A percentile compares a stretch with the other conserved stretches of the same genome.
phyloP scores from a whole-genome alignment of 92 coral and sea anemone genomes.

The Desmophyllum pertusum region DNA sequence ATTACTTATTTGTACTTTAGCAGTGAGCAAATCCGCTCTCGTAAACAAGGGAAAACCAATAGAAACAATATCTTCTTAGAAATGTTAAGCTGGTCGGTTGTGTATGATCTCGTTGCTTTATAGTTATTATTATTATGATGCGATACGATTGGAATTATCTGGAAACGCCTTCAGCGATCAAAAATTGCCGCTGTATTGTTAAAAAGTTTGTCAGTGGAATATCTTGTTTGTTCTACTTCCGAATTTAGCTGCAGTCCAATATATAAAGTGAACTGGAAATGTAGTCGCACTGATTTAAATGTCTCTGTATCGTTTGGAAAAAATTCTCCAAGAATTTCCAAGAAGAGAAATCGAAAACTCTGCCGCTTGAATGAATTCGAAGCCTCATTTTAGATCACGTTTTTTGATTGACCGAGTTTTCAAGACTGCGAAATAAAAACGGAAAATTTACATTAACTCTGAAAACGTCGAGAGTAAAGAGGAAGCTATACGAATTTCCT shows the following conservation, averaged over 20 bases:
- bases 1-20: neutral
- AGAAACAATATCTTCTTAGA: constrained; percentile 10
- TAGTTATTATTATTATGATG: neutral
- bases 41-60: neutral
- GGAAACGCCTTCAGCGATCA: constrained; percentile 22
- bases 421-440: neutral
- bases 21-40: neutral
- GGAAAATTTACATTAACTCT: neutral
- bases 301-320: neutral
- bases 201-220: neutral
- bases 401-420: too few relatives aligned
- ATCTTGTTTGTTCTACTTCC: constrained; percentile 20
- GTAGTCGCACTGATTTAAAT: neutral
- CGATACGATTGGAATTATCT: constrained; percentile 7
- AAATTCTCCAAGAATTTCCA: neutral
- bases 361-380: neutral
- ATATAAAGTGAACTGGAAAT: neutral
- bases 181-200: neutral
- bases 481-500: constrained; percentile 19
- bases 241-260: neutral
- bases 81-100: neutral
- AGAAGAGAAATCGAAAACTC: neutral
- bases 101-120: neutral
- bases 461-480: neutral
- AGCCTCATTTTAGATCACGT: too few relatives aligned